Conservation (phyloP, 2,113 vertebrate genomes). For the Sinocyclocheilus maitianheensis region DNA sequence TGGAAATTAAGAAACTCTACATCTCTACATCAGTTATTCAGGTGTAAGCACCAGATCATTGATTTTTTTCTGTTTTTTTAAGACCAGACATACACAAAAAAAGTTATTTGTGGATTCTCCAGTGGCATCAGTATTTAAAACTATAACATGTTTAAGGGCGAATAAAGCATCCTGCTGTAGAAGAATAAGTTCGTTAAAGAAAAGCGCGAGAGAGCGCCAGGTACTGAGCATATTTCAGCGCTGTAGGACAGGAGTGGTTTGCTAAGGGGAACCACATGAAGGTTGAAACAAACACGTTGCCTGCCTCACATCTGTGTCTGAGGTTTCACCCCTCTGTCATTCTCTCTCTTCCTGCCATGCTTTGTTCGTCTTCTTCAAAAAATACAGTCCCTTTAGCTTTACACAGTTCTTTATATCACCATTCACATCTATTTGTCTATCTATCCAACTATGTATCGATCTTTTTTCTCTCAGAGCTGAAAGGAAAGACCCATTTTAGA, state of each 20-base stretch:
- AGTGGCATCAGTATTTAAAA: background rate
- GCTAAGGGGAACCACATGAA: slow-evolving; percentile 58
- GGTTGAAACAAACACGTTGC: slow-evolving; percentile 56
- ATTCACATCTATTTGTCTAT: background rate
- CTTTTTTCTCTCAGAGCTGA: background rate
- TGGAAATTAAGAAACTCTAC: background rate
- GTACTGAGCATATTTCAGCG: slow-evolving; percentile 3
- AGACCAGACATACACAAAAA: background rate
- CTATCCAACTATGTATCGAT: background rate
- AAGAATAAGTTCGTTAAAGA: background rate
- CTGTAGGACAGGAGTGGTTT: slow-evolving; percentile 54
- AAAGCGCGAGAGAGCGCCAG: slow-evolving; percentile 3
- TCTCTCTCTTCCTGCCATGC: slow-evolving; percentile 48
- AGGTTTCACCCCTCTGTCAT: slow-evolving; percentile 56
- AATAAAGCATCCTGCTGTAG: background rate
- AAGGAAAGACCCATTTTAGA: slow-evolving; percentile 53
- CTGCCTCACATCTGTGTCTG: slow-evolving; percentile 60
- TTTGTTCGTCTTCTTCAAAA: slow-evolving; percentile 37
- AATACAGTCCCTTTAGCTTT: background rate
- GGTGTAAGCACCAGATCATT: background rate
- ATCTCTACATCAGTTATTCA: background rate
- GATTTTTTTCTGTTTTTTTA: background rate
- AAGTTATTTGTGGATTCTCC: background rate
- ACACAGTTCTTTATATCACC: background rate
- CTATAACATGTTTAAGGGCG: background rate